A percentile compares a stretch with the other conserved stretches of the same genome.
These are phyloP conservation scores for Brachylomia viminalis DNA, from an alignment of 2,888 invertebrate genomes.

Conservation along the genomic window DNA sequence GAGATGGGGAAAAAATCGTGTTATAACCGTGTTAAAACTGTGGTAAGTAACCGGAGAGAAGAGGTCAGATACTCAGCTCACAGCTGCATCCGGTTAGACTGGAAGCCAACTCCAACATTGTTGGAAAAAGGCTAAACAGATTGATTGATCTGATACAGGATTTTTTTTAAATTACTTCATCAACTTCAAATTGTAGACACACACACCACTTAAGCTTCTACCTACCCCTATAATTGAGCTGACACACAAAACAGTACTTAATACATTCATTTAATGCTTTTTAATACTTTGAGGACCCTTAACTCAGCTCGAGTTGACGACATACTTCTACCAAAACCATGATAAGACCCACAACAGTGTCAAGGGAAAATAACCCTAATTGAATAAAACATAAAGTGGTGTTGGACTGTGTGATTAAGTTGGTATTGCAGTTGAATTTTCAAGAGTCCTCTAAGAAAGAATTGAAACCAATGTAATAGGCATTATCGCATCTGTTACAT, in stretches of 20 bases:
- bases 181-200: slow-evolving; percentile 18
- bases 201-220: slow-evolving; percentile 22
- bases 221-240: slow-evolving; percentile 56
- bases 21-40: too few species aligned
- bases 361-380: neutral
- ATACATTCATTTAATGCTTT: slow-evolving; percentile 54
- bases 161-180: slow-evolving; percentile 14
- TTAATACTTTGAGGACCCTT: slow-evolving; percentile 40
- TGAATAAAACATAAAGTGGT: accelerated
- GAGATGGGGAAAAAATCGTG: too few species aligned
- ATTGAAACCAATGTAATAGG: slow-evolving; percentile 61
- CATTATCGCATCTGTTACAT: slow-evolving; percentile 66
- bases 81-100: too few species aligned
- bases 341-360: neutral
- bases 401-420: neutral
- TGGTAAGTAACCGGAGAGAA: too few species aligned
- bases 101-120: too few species aligned
- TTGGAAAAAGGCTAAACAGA: too few species aligned
- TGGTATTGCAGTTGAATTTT: slow-evolving; percentile 26
- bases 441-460: slow-evolving; percentile 32
- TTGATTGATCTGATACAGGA: too few species aligned
- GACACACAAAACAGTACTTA: slow-evolving; percentile 60
- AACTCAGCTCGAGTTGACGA: slow-evolving; percentile 14
- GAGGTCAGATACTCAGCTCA: too few species aligned
- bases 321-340: slow-evolving; percentile 16